Conservation (phyloP, 2,113 vertebrate species). For the Halcyon senegalensis region DNA sequence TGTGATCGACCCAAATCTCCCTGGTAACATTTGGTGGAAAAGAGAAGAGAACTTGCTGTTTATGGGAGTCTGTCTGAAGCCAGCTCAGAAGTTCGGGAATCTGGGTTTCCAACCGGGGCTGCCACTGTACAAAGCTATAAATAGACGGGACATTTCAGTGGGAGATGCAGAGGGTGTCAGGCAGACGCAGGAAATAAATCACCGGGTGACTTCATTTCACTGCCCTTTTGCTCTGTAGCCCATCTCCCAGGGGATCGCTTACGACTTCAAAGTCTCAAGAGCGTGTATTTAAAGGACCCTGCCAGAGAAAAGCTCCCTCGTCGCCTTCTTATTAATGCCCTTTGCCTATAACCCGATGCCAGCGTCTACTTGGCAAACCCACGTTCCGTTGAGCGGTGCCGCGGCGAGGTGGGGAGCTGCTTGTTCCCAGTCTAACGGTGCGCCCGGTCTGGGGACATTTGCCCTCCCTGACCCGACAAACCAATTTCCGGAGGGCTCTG, state of each 20-base stretch:
- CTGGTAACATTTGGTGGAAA: background rate
- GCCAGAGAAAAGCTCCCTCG: background rate
- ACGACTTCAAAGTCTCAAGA: background rate
- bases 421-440: background rate
- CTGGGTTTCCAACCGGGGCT: background rate
- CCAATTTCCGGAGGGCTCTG: background rate
- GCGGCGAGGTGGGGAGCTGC: background rate
- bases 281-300: background rate
- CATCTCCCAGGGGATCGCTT: background rate
- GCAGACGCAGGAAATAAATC: background rate
- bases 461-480: background rate
- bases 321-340: background rate
- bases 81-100: background rate
- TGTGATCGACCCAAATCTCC: background rate
- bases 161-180: background rate
- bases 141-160: background rate
- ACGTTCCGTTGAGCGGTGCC: background rate
- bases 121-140: background rate
- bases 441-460: background rate
- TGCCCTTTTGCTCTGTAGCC: background rate
- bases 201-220: background rate
- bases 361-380: background rate
- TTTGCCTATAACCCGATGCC: background rate
- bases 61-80: background rate
- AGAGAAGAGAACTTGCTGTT: background rate